A percentile compares a stretch with the other conserved stretches of the same genome.
These are phyloP conservation scores for Yasuhikotakia modesta DNA, from an alignment of 2,797 vertebrate genomes.

Conservation along the genomic window DNA sequence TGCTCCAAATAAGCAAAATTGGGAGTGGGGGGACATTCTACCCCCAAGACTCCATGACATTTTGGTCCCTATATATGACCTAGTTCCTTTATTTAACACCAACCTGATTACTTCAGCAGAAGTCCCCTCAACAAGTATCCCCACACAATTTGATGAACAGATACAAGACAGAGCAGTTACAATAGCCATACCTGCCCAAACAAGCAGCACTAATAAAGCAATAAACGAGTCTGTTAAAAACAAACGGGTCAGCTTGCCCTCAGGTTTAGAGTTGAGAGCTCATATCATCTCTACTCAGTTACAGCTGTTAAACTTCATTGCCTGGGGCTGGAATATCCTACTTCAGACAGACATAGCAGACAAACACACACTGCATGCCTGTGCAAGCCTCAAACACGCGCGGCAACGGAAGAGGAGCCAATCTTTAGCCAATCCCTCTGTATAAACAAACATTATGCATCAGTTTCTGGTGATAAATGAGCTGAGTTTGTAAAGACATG, in stretches of 20 bases:
- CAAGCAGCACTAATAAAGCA: conserved; percentile 1
- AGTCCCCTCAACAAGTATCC: background rate
- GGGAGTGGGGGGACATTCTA: too few relatives aligned
- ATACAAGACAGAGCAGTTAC: background rate
- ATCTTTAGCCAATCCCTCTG: conserved; percentile 9
- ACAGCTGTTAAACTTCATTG: conserved; percentile 8
- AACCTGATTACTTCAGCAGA: too few relatives aligned
- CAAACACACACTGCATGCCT: conserved; percentile 11
- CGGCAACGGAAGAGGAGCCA: conserved; percentile 21
- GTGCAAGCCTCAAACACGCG: conserved; percentile 47
- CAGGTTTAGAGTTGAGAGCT: background rate
- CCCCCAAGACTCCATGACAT: too few relatives aligned
- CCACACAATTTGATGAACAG: background rate
- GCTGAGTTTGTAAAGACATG: conserved; percentile 2
- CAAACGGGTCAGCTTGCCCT: background rate
- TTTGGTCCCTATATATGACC: too few relatives aligned
- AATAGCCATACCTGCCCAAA: background rate
- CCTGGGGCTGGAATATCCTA: conserved; percentile 31
- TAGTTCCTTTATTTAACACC: too few relatives aligned
- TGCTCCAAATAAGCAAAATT: too few relatives aligned
- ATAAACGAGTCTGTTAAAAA: background rate
- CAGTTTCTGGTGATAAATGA: background rate
- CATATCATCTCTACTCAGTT: background rate
- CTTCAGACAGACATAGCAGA: conserved; percentile 17
- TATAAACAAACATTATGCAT: conserved; percentile 44